Percentiles rank a stretch among this genome's conserved stretches.
Evolutionary conservation across 2,888 invertebrate species (phyloP).

Genomic region (Drosophila diplacantha): DNA sequence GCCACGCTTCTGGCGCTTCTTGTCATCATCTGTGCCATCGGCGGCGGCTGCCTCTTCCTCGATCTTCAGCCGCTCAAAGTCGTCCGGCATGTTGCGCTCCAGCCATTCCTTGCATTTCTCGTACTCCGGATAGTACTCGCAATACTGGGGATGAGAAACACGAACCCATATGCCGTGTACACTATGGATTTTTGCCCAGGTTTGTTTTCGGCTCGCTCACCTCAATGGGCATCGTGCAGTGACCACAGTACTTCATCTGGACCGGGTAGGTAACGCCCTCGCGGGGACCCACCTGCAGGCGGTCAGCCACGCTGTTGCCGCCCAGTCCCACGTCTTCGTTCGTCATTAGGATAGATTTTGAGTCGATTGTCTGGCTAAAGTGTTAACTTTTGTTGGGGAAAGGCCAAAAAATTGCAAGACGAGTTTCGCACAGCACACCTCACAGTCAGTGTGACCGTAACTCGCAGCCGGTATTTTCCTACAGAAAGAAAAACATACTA

Average conservation of each 20-base stretch:
- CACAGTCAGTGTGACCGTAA: conserved; percentile 1
- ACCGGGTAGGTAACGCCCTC: conserved; percentile 89
- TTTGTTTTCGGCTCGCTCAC: conserved; percentile 76
- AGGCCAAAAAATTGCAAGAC: conserved; percentile 8
- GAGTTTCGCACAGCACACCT: conserved; percentile 15
- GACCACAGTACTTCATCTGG: conserved; percentile 93
- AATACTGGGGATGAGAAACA: conserved; percentile 83
- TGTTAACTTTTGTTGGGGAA: conserved; percentile 3
- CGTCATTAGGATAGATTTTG: conserved; percentile 77
- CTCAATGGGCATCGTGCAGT: conserved; percentile 96
- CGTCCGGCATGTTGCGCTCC: conserved; percentile 94
- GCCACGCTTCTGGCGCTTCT: conserved; percentile 96
- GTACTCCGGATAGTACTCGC: conserved; percentile 98
- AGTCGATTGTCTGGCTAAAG: conserved; percentile 6
- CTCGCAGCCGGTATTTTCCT: not conserved
- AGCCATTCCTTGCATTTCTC: conserved; percentile 98
- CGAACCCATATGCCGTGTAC: not conserved
- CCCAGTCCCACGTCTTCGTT: conserved; percentile 75
- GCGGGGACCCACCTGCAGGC: conserved; percentile 82
- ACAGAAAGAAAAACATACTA: too few relatives aligned
- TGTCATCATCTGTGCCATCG: conserved; percentile 91
- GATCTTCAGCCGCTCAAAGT: conserved; percentile 91
- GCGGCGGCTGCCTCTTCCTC: conserved; percentile 80
- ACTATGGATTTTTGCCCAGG: not conserved
- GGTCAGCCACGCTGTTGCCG: conserved; percentile 79